A percentile compares a stretch with the other conserved stretches of the same genome.
phyloP scores from a whole-genome alignment of 2,797 vertebrate species.

The Clarias pachynema region DNA sequence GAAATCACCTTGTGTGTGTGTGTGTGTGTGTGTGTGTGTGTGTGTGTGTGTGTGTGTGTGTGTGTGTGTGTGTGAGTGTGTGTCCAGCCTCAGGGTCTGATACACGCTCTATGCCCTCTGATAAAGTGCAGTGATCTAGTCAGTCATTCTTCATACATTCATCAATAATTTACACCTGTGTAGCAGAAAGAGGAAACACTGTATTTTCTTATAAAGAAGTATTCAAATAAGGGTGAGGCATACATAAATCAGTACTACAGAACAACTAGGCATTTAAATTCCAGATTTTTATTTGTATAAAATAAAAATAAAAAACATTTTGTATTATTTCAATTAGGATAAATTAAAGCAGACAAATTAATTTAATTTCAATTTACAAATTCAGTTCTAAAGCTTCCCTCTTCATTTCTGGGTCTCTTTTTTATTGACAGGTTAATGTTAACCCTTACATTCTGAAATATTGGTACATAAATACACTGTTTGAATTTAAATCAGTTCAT shows the following conservation, averaged over 20 bases:
- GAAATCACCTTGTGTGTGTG: background rate
- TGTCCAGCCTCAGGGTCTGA: slow-evolving; percentile 21
- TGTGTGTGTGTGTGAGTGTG: slow-evolving; percentile 1
- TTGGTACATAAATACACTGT: background rate
- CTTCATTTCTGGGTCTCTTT: background rate
- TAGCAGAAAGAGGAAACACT: background rate
- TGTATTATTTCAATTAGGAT: background rate
- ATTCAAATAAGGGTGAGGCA: background rate
- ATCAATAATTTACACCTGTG: slow-evolving; percentile 52
- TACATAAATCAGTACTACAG: background rate
- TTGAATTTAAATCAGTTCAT: background rate
- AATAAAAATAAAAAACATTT: background rate
- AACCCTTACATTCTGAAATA: background rate
- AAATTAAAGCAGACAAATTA: background rate
- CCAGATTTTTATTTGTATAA: background rate
- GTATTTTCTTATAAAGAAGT: background rate
- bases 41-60: background rate
- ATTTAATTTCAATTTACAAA: background rate
- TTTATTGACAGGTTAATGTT: background rate
- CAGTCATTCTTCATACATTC: slow-evolving; percentile 52
- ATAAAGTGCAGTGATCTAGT: slow-evolving; percentile 47
- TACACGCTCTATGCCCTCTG: slow-evolving; percentile 34
- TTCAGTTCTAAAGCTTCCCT: background rate
- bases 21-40: background rate
- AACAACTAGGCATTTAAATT: background rate